Percentiles rank a stretch among this genome's conserved stretches.
phyloP scores from a whole-genome alignment of 2,113 vertebrate genomes.

The Ictalurus furcatus region DNA sequence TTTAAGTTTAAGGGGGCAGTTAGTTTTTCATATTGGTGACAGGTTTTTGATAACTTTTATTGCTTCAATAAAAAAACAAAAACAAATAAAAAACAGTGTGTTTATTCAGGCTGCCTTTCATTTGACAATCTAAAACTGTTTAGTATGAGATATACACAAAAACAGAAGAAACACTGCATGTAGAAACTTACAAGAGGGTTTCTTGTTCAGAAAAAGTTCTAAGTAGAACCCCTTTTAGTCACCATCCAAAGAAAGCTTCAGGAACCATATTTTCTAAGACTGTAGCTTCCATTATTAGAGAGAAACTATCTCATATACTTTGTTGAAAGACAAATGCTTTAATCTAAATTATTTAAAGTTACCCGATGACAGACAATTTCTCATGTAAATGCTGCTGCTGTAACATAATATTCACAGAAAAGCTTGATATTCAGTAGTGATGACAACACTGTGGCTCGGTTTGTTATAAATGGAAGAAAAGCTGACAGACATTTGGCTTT shows the following conservation, averaged over 20 bases:
- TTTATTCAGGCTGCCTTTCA: too few species aligned
- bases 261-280: not conserved
- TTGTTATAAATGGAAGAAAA: constrained; percentile 6
- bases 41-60: too few species aligned
- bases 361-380: not conserved
- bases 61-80: too few species aligned
- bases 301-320: not conserved
- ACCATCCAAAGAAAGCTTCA: not conserved
- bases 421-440: not conserved
- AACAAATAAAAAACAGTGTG: too few species aligned
- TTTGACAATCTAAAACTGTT: too few species aligned
- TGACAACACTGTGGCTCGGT: not conserved
- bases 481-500: constrained; percentile 18
- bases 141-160: too few species aligned
- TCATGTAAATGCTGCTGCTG: not conserved
- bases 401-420: not conserved
- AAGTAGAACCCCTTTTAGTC: not conserved
- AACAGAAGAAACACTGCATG: too few species aligned
- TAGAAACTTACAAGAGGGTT: not conserved
- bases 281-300: not conserved
- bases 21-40: too few species aligned
- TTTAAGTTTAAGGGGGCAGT: too few species aligned
- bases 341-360: not conserved
- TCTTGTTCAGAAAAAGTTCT: not conserved
- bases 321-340: not conserved